phyloP scores from a whole-genome alignment of 2,888 invertebrate species.

The Pinctada fucata region DNA sequence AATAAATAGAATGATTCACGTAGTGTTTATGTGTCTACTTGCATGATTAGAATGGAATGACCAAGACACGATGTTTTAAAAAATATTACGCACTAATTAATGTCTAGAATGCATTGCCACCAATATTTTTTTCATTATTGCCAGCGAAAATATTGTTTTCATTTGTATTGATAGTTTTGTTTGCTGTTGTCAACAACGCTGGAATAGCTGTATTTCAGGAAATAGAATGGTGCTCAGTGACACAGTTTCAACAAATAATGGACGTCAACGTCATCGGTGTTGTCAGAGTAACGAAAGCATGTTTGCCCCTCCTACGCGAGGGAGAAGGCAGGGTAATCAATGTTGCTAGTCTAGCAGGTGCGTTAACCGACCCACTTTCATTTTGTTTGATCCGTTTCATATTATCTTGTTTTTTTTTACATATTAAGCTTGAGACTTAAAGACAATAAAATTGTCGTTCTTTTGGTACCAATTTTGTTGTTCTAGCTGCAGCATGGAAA shows the following conservation, averaged over 20 bases:
- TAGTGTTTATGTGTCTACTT: no score
- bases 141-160: neutral
- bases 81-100: no score
- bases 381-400: neutral
- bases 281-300: slow-evolving; percentile 71
- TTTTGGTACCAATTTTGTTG: no score
- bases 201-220: slow-evolving; percentile 70
- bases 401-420: neutral
- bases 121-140: no score
- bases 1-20: no score
- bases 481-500: no score
- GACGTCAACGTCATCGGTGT: slow-evolving; percentile 72
- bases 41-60: no score
- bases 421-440: neutral
- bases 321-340: slow-evolving; percentile 68
- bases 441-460: no score
- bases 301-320: slow-evolving; percentile 65
- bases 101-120: no score
- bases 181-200: slow-evolving; percentile 73
- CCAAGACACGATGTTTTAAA: no score
- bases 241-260: slow-evolving; percentile 66
- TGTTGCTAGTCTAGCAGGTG: slow-evolving; percentile 72
- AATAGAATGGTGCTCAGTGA: slow-evolving; percentile 71
- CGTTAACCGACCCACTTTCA: slow-evolving; percentile 6
- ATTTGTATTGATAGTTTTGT: slow-evolving; percentile 58